phyloP scores from a whole-genome alignment of 2,888 invertebrate species.

The Zygogramma bicolorata region DNA sequence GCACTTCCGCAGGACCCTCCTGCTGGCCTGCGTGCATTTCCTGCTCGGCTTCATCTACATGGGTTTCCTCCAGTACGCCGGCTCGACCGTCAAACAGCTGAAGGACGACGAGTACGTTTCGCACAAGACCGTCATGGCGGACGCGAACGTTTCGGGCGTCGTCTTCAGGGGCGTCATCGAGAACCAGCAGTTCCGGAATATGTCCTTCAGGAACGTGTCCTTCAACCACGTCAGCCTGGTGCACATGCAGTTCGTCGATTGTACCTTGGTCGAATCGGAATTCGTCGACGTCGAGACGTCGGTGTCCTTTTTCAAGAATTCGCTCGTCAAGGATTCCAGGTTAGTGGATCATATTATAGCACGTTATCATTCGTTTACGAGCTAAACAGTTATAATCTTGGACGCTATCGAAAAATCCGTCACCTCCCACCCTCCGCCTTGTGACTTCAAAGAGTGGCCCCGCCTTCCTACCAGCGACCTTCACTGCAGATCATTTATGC shows the following conservation, averaged over 20 bases:
- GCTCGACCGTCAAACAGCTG: constrained; percentile 67
- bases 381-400: neutral
- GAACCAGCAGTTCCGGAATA: constrained; percentile 74
- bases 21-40: constrained; percentile 72
- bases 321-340: constrained; percentile 75
- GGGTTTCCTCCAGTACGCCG: constrained; percentile 71
- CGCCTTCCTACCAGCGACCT: too few relatives aligned
- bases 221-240: constrained; percentile 78
- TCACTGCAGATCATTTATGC: too few relatives aligned
- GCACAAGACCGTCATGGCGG: constrained; percentile 53
- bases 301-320: constrained; percentile 75
- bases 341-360: constrained; percentile 56
- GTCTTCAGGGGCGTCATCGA: constrained; percentile 74
- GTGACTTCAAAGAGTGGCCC: constrained; percentile 73
- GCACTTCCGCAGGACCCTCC: constrained; percentile 73
- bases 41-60: constrained; percentile 69
- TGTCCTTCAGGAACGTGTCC: constrained; percentile 74
- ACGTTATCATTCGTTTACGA: neutral
- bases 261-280: constrained; percentile 76
- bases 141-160: constrained; percentile 56
- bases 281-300: constrained; percentile 81
- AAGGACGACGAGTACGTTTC: constrained; percentile 63
- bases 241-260: constrained; percentile 79
- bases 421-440: constrained; percentile 74
- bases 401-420: constrained; percentile 70